These are phyloP conservation scores for Xylocopa sonorina DNA, from an alignment of 1,140 invertebrate genomes.

Conservation along the genomic window DNA sequence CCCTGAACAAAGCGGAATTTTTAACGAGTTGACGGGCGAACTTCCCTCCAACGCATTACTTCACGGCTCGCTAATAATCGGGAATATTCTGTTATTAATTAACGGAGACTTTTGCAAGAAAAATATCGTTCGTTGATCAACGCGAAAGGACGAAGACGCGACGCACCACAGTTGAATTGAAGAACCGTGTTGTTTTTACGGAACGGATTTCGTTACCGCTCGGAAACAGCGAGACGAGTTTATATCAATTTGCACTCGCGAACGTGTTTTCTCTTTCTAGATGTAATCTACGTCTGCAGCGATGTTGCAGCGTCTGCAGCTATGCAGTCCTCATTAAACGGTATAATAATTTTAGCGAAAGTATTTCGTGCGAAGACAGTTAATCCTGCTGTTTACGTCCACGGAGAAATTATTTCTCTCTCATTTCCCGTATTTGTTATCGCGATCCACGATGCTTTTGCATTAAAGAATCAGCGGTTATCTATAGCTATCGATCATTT, in stretches of 20 bases:
- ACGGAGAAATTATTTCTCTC: not conserved
- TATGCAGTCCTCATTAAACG: conserved; percentile 19
- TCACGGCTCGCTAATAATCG: not conserved
- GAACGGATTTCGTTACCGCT: not conserved
- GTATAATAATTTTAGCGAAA: not conserved
- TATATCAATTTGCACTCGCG: conserved; percentile 28
- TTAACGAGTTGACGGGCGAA: conserved; percentile 29
- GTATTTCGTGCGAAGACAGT: conserved; percentile 16
- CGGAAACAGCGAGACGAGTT: conserved; percentile 20
- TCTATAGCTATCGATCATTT: too few relatives aligned
- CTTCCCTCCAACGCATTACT: conserved; percentile 18
- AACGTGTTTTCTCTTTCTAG: not conserved
- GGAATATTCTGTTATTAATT: conserved; percentile 2
- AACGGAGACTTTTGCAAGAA: not conserved
- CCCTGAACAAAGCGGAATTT: conserved; percentile 28
- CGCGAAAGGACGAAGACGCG: too few relatives aligned
- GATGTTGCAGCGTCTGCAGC: not conserved
- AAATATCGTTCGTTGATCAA: too few relatives aligned
- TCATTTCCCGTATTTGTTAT: not conserved
- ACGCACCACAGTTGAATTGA: not conserved
- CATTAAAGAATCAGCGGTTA: not conserved
- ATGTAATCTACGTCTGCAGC: conserved; percentile 6
- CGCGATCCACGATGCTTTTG: too few relatives aligned
- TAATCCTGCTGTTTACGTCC: not conserved
- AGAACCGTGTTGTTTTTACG: not conserved